Evolutionary conservation across 1,140 invertebrate genomes (phyloP), one percentile per base, ranked within the genome.

Genomic region (Forficula auricularia): DNA sequence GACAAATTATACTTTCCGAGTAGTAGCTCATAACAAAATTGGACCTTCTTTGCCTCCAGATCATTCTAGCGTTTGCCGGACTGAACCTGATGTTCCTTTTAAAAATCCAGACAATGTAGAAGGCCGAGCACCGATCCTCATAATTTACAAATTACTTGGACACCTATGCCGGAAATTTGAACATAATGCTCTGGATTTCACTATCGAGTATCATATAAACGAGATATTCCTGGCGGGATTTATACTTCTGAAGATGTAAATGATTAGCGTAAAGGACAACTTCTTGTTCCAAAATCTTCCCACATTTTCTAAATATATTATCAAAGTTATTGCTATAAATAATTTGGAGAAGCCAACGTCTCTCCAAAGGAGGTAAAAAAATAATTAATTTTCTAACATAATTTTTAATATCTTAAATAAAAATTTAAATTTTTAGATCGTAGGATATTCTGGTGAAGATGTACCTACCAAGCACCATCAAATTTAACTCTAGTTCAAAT

Each of bases 71-170:
- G 68, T 79, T 12, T 99, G 95, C 58, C 77, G 76, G 16, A 96
- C 91, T 0, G 73, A 80, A 45, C 75, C 84, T 2, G 83, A 85
- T 59, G 79, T 90, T 42, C 95, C 95, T 0, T 76, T 74, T 51
- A 89, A 86, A 63, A 98, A 98, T 67, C 95, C 95, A 0, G 81
- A 86, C 44, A 91, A 95, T 58, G 90, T 99, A 0, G 71, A 80
- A 50, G 91, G 90, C 2, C 82, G 56, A 92, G 92, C 45, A 80
- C 79, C 3, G 71, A 75, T 36, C 86, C 87, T 1, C 77, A 77
- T 48, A 95, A 96, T 63, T 68, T 99, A 36, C 78, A 95, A 16
- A 94, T 99, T 52, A 73, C 75, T 3, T 99, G 94, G 92, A 91
- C 87, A 30, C 75, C 79, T 42, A 95, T 98, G 90, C 81, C 89